These are phyloP conservation scores for Mycteria americana DNA, from an alignment of 2,797 vertebrate species.

Conservation along the genomic window DNA sequence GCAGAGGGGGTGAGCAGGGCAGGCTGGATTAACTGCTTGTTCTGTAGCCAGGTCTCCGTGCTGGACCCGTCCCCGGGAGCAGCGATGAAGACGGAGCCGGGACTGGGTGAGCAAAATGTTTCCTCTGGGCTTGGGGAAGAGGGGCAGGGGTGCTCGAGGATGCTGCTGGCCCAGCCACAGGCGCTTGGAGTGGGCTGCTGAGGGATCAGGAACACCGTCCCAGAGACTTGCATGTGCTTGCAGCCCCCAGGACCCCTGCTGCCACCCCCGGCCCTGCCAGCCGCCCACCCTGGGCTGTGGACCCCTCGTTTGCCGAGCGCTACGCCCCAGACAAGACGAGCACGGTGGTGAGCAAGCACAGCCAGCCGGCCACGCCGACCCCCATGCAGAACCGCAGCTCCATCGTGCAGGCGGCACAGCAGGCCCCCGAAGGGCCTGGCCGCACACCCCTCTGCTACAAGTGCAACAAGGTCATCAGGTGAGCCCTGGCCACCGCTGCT, in stretches of 20 bases:
- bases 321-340: slow-evolving; percentile 94
- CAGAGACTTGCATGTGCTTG: background rate
- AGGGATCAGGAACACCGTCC: background rate
- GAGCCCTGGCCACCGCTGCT: background rate
- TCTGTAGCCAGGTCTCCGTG: slow-evolving; percentile 78
- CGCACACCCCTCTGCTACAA: slow-evolving; percentile 91
- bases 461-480: slow-evolving; percentile 98
- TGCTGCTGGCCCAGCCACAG: background rate
- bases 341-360: slow-evolving; percentile 93
- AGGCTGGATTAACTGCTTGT: slow-evolving; percentile 64
- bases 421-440: slow-evolving; percentile 74
- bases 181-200: rapidly evolving
- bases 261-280: slow-evolving; percentile 72
- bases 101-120: slow-evolving; percentile 68
- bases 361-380: slow-evolving; percentile 88
- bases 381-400: slow-evolving; percentile 96
- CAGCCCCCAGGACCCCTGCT: slow-evolving; percentile 50
- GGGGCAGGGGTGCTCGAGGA: background rate
- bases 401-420: slow-evolving; percentile 94
- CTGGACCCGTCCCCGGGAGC: slow-evolving; percentile 60
- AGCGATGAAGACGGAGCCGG: slow-evolving; percentile 67
- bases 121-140: background rate
- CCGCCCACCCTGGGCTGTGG: slow-evolving; percentile 94
- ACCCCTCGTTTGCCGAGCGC: slow-evolving; percentile 89
- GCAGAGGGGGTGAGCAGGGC: rapidly evolving